phyloP scores from a whole-genome alignment of 2,888 invertebrate species.

The Eupithecia vulgata region DNA sequence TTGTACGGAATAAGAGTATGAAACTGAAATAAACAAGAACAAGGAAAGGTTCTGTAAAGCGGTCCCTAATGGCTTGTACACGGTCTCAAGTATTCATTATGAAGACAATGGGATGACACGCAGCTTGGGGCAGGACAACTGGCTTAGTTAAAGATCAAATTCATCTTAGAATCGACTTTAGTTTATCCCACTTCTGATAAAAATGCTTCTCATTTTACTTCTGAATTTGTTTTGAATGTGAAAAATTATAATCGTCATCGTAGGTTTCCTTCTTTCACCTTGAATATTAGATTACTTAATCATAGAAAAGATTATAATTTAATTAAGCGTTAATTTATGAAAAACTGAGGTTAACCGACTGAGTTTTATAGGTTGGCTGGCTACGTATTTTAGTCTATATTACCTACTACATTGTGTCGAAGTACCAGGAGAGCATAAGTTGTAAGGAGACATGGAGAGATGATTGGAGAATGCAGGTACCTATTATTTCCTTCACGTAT shows the following conservation, averaged over 20 bases:
- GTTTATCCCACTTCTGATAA: not conserved
- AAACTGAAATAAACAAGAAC: conserved; percentile 35
- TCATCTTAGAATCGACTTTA: not conserved
- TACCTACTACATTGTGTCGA: not conserved
- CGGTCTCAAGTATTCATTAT: conserved; percentile 44
- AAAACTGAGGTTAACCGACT: conserved; percentile 20
- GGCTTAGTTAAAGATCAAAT: conserved; percentile 3
- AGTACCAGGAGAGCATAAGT: no score
- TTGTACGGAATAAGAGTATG: conserved; percentile 28
- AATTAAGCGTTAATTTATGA: conserved; percentile 19
- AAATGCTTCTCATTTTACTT: not conserved
- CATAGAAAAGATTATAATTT: no score
- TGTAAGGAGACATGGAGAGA: no score
- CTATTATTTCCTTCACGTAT: no score
- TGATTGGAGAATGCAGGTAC: no score
- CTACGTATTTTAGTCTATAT: not conserved
- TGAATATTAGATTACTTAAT: no score
- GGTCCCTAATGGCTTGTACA: conserved; percentile 42
- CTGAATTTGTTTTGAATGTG: not conserved
- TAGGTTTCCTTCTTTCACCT: no score
- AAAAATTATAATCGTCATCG: no score
- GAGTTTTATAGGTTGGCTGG: not conserved
- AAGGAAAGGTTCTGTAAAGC: conserved; percentile 36
- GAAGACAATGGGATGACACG: conserved; percentile 37
- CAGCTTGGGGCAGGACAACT: conserved; percentile 10